A percentile compares a stretch with the other conserved stretches of the same genome.
Conservation (phyloP, 1,140 invertebrate species). For the Zaprionus africanus region DNA sequence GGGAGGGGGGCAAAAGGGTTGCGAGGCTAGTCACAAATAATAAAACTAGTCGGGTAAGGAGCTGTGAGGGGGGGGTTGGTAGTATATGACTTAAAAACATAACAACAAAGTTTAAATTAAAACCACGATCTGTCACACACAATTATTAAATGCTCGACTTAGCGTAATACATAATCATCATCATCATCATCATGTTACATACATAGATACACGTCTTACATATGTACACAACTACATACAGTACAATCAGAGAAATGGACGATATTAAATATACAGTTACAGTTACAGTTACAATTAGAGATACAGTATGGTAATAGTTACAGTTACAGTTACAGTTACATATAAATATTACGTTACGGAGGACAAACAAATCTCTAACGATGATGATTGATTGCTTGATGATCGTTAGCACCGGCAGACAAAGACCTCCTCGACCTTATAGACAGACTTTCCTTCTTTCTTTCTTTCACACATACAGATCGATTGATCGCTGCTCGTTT, state of each 20-base stretch:
- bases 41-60: background rate
- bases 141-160: conserved; percentile 25
- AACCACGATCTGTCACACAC: conserved; percentile 7
- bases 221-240: conserved; percentile 50
- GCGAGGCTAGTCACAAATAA: background rate
- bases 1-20: background rate
- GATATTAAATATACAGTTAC: conserved; percentile 44
- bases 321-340: conserved; percentile 2
- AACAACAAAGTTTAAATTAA: conserved; percentile 63
- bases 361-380: conserved; percentile 2
- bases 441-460: background rate
- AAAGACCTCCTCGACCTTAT: background rate
- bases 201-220: conserved; percentile 42
- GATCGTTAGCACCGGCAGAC: conserved; percentile 6
- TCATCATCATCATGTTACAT: conserved; percentile 3
- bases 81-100: conserved; percentile 64
- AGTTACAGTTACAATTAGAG: conserved; percentile 3
- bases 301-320: conserved; percentile 2
- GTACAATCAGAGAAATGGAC: conserved; percentile 50
- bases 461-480: background rate
- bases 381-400: conserved; percentile 1
- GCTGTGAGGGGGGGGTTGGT: background rate
- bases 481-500: conserved; percentile 3
- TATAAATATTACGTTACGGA: background rate
- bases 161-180: conserved; percentile 15